Percentiles rank a stretch among this genome's conserved stretches.
Conservation (phyloP, 2,113 vertebrate genomes). For the Oreotrochilus melanogaster region DNA sequence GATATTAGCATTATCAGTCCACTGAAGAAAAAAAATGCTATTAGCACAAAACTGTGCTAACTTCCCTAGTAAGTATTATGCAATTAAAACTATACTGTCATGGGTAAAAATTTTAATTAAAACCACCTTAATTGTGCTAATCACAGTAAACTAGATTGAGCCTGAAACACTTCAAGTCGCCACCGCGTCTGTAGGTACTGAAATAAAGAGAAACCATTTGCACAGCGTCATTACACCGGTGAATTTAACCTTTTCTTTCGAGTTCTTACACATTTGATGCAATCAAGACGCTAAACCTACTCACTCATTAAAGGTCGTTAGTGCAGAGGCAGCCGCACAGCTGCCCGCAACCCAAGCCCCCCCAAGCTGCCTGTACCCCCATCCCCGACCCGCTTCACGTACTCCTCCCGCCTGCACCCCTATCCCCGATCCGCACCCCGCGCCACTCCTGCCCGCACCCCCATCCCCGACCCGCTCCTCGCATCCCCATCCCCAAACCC, state of each 20-base stretch:
- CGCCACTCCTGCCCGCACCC: too few relatives aligned
- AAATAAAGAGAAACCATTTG: neutral
- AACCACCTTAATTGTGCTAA: neutral
- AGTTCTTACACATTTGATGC: accelerated
- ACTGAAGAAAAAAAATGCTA: neutral
- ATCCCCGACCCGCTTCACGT: too few relatives aligned
- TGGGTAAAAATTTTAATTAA: neutral
- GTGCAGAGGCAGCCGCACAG: too few relatives aligned
- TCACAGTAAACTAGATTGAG: neutral
- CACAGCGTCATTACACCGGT: accelerated
- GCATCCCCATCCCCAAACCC: too few relatives aligned
- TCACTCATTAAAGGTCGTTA: too few relatives aligned
- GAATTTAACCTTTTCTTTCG: neutral
- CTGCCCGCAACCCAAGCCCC: too few relatives aligned
- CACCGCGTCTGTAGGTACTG: accelerated
- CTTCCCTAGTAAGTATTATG: neutral
- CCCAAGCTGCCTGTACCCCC: too few relatives aligned
- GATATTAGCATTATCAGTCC: neutral
- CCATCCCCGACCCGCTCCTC: too few relatives aligned
- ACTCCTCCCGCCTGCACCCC: too few relatives aligned
- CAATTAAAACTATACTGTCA: neutral
- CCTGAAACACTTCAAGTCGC: accelerated
- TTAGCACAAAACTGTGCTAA: accelerated
- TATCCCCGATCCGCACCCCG: too few relatives aligned
- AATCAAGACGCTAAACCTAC: accelerated